Percentiles rank a stretch among this genome's conserved stretches.
phyloP scores from a whole-genome alignment of 1,140 invertebrate species.

The Coenobita brevimanus region DNA sequence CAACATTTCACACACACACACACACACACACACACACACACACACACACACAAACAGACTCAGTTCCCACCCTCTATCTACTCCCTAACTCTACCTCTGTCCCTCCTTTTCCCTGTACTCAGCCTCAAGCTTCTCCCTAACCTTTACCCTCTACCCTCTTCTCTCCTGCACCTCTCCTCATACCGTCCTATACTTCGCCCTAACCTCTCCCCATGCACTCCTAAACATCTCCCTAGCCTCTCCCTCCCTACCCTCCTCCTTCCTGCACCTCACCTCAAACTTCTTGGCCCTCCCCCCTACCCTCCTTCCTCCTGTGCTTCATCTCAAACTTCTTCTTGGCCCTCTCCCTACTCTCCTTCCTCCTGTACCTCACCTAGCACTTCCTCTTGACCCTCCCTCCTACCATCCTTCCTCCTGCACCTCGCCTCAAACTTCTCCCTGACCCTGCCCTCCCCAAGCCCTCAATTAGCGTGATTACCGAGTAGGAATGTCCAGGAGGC shows the following conservation, averaged over 20 bases:
- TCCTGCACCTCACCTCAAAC: no score
- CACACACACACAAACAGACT: no score
- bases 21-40: no score
- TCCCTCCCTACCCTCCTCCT: not conserved
- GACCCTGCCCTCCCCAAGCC: not conserved
- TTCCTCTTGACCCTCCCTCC: not conserved
- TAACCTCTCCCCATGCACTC: not conserved
- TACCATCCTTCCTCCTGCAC: not conserved
- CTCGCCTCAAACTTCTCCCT: not conserved
- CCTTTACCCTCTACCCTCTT: not conserved
- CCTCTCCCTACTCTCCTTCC: not conserved
- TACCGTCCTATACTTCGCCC: no score
- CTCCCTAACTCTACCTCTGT: no score
- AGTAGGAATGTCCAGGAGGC: not conserved
- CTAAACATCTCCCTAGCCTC: no score
- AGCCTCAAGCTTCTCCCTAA: no score
- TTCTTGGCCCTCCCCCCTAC: not conserved
- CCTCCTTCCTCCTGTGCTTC: not conserved
- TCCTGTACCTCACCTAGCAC: not conserved
- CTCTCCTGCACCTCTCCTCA: not conserved
- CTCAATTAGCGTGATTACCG: not conserved
- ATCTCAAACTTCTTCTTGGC: no score
- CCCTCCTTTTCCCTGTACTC: no score
- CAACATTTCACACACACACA: no score
- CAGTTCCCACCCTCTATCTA: no score